Evolutionary conservation across 2,888 invertebrate genomes (phyloP).

Genomic region (Zhuqinia jingwanae): DNA sequence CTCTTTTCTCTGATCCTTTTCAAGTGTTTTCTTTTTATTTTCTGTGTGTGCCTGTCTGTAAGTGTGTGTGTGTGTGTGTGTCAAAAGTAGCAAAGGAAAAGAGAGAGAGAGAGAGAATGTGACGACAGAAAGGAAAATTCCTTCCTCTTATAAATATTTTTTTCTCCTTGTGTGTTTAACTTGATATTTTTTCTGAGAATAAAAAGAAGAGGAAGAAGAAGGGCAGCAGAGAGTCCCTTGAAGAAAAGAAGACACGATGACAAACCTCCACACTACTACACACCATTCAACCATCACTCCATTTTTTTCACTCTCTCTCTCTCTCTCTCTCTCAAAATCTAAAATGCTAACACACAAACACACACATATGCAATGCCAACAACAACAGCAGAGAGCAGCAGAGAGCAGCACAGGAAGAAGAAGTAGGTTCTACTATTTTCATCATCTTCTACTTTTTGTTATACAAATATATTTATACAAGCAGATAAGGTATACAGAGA

Average conservation of each 20-base stretch:
- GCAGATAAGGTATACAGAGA: not conserved
- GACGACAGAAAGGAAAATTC: constrained; percentile 7
- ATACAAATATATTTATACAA: not conserved
- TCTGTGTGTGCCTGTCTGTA: not conserved
- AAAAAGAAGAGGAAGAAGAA: not conserved
- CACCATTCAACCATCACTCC: too few species aligned
- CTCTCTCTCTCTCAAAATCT: too few species aligned
- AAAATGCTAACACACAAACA: too few species aligned
- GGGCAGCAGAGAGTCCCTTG: not conserved
- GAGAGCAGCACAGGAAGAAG: not conserved
- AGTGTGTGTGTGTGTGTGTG: too few species aligned
- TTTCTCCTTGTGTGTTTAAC: not conserved
- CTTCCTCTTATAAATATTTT: not conserved
- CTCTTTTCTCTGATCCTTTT: not conserved
- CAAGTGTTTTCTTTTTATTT: constrained; percentile 32
- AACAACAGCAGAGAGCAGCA: too few species aligned
- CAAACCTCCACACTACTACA: too few species aligned
- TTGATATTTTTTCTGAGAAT: not conserved
- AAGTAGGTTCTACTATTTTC: too few species aligned
- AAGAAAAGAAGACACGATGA: not conserved
- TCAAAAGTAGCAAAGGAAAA: constrained; percentile 3
- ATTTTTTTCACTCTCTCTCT: too few species aligned
- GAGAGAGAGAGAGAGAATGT: not conserved
- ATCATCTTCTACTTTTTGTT: too few species aligned
- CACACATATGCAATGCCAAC: too few species aligned